A percentile compares a stretch with the other conserved stretches of the same genome.
Evolutionary conservation across 2,888 invertebrate species (phyloP).

Genomic region (Tachina fera): DNA sequence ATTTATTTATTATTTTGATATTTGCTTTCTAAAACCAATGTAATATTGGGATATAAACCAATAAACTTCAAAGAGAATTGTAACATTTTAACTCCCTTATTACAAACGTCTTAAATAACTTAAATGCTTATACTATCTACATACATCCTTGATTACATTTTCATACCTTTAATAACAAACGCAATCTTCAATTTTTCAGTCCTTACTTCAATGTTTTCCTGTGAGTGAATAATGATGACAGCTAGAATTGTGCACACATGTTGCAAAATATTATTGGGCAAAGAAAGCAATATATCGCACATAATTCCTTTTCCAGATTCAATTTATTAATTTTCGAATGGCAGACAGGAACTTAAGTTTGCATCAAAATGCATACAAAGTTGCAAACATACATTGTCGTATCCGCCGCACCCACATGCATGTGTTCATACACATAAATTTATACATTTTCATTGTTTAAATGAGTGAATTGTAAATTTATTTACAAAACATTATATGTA

Average conservation of each 20-base stretch:
- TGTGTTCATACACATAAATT: neutral
- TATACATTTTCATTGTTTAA: slow-evolving; percentile 20
- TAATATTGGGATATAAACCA: no score
- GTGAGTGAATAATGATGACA: slow-evolving; percentile 42
- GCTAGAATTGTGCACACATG: slow-evolving; percentile 37
- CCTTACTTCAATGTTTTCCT: slow-evolving; percentile 25
- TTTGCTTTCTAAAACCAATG: no score
- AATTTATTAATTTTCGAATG: slow-evolving; percentile 13
- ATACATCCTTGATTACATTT: neutral
- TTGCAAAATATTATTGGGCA: slow-evolving; percentile 20
- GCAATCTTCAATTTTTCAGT: slow-evolving; percentile 17
- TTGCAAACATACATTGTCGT: neutral
- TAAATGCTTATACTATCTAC: neutral
- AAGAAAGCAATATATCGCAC: slow-evolving; percentile 6
- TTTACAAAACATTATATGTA: slow-evolving; percentile 53
- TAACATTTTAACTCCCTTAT: neutral
- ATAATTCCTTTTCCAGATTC: slow-evolving; percentile 21
- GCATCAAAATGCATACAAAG: slow-evolving; percentile 2
- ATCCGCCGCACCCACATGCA: neutral
- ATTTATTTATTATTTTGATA: no score
- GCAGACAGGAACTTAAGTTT: slow-evolving; percentile 7
- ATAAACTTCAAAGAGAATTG: no score
- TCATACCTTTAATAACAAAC: neutral
- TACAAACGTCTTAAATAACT: neutral
- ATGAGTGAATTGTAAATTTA: slow-evolving; percentile 60